phyloP scores from a whole-genome alignment of 2,888 invertebrate species.

The Acanthoscelides obtectus region DNA sequence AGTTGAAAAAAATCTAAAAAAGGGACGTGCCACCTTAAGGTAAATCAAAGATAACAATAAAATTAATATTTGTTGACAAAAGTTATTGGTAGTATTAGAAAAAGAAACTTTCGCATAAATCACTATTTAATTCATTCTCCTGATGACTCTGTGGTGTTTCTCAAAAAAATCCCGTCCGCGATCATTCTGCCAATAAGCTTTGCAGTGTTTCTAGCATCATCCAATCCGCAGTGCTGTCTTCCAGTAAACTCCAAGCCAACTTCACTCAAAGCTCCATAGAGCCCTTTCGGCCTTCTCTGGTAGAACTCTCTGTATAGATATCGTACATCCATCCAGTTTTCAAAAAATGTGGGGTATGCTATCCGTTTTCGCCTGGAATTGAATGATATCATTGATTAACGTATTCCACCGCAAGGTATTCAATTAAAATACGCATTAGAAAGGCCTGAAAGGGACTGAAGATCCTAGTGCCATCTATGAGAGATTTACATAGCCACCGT shows the following conservation, averaged over 20 bases:
- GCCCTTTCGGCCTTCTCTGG: slow-evolving; percentile 50
- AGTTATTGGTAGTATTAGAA: too few species aligned
- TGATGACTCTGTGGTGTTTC: not conserved
- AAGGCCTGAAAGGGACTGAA: too few species aligned
- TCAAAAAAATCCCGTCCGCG: slow-evolving; percentile 50
- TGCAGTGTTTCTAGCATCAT: slow-evolving; percentile 60
- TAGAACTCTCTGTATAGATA: slow-evolving; percentile 54
- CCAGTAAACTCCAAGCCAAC: slow-evolving; percentile 57
- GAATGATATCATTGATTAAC: too few species aligned
- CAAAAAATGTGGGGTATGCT: slow-evolving; percentile 50
- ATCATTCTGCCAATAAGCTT: slow-evolving; percentile 54
- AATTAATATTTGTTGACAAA: too few species aligned
- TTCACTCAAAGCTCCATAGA: slow-evolving; percentile 54
- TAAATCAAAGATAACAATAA: too few species aligned
- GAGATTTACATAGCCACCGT: too few species aligned
- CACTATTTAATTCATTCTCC: not conserved
- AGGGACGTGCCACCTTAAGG: too few species aligned
- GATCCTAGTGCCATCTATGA: too few species aligned
- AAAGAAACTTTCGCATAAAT: not conserved
- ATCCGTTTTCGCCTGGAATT: slow-evolving; percentile 50
- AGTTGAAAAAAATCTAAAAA: too few species aligned
- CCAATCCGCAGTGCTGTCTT: slow-evolving; percentile 56
- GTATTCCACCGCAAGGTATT: too few species aligned
- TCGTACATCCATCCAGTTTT: slow-evolving; percentile 57
- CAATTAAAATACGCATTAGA: too few species aligned